Base-by-base conservation (phyloP, 2,797 vertebrate species). In the Mormyrus proboscirostris region DNA sequence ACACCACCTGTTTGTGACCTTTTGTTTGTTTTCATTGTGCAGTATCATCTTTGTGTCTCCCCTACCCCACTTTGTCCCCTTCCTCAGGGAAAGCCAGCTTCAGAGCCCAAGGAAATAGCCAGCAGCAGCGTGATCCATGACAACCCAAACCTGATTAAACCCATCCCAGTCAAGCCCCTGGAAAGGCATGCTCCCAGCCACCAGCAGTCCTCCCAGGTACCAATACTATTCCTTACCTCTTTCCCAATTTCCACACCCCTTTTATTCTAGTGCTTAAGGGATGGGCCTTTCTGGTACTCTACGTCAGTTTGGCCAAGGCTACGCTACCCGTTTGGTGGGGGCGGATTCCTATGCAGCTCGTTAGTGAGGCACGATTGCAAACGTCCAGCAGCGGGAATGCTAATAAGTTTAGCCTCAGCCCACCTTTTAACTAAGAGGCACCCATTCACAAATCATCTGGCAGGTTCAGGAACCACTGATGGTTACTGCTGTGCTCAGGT, bases 101-200 rank as follows among this genome's bases (percentile, higher is more conserved):
- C 96, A 10, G 98, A 99, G 93, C 98, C 98, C 79, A 99, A 99
- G 94, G 97, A 97, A 93, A 99, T 99, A 53, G 96, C 96, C 88
- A 97, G 96, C 88, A 97, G 97, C 41, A 97, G 97, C 83, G 95
- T 97, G 90, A 96, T 99, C 87, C 95, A 94, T 87, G 96, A 94
- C 94, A 99, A 98, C 93, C 97, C 98, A 87, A 97, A 98, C 94
- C 94, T 99, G 82, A 98, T 99, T 93, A 99, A 99, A 91, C 98
- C 98, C 2, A 98, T 99, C 89, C 98, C 98, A 4, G 96, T 99
- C 91, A 99, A 99, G 92, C 97, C 97, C 0, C 95, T 90, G 33
- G 95, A 96, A 50, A 94, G 91, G 22, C 94, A 93, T 85, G 1
- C 85, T 6, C 94, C 94, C 0, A 94, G 93, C 47, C 84, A 16